Evolutionary conservation across 1,140 invertebrate species (phyloP), one percentile per base, ranked within the genome.

Genomic region (Pinna nobilis): DNA sequence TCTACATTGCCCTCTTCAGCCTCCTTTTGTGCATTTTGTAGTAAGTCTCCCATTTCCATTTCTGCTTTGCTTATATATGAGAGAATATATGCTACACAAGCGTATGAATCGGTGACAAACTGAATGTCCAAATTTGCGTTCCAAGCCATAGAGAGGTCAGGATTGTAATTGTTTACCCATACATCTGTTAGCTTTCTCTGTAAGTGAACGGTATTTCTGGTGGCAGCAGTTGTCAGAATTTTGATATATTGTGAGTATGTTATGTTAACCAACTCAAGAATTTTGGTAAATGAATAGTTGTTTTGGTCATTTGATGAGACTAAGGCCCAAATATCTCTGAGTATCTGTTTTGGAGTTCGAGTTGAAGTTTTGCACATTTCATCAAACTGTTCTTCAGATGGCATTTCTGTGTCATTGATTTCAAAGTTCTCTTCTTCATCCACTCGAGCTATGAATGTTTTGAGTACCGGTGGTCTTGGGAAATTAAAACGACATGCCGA

Each of bases 21-120:
- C 60, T 82, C 77, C 50, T 73, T 28, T 25, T 49, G 20, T 2
- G 77, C 77, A 53, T 57, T 53, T 32, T 53, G 28, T 13, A 76
- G 32, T 32, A 76, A 23, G 18, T 76, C 64, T n/a, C 44, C 60
- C 65, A 79, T 82, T 59, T 67, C 80, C 60, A 71, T 59, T 33
- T 79, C 74, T 15, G 55, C 59, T 61, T 76, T 82, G 30, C 63
- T 51, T 18, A 78, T 60, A 64, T 76, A 77, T 20, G 69, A 74
- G 11, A 63, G 70, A 50, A 80, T 74, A 47, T 80, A 77, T 35
- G 74, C 35, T 23, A 67, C 78, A 70, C 78, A 78, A 11, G 73
- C 71, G 66, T 80, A 82, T 25, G 55, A 59, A 75, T 80, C 78
- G 4, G 79, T 28, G 15, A 82, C 51, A 59, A 74, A 78, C 35